These are phyloP conservation scores for Onychomys arenicola DNA, from an alignment of 2,797 vertebrate species.

Conservation along the genomic window DNA sequence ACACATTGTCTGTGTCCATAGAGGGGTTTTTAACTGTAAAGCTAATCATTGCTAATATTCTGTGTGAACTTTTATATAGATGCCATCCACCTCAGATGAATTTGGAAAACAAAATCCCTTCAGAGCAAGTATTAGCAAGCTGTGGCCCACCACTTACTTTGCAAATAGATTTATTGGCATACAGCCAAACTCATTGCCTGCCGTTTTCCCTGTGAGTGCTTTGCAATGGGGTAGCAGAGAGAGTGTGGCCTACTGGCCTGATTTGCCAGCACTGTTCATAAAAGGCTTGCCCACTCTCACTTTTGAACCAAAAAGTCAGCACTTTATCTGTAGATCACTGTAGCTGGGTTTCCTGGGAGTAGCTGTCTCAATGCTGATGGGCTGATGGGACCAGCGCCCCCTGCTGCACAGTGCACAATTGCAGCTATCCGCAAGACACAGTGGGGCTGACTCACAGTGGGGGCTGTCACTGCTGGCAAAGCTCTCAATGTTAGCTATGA, in stretches of 20 bases:
- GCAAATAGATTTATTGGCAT: slow-evolving; percentile 18
- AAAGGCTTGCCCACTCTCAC: background rate
- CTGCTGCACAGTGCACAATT: background rate
- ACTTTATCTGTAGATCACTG: background rate
- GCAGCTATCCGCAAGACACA: background rate
- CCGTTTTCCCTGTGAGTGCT: background rate
- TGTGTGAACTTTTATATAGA: background rate
- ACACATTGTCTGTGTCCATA: background rate
- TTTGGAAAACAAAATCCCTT: background rate
- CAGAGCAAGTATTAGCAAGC: background rate
- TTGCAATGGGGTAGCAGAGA: background rate
- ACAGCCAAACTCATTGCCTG: background rate
- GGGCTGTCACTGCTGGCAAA: background rate
- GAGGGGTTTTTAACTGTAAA: background rate
- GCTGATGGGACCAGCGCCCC: background rate
- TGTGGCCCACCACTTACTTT: background rate
- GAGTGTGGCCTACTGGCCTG: background rate
- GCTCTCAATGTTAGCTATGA: background rate
- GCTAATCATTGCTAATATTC: background rate
- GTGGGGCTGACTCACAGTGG: rapidly evolving
- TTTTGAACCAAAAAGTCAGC: background rate
- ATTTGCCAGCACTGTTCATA: background rate
- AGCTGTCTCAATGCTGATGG: background rate
- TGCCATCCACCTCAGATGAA: background rate
- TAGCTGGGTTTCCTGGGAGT: background rate